Percentiles rank a stretch among this genome's conserved stretches.
Conservation (phyloP, 2,113 vertebrate genomes). For the Vicugna pacos region DNA sequence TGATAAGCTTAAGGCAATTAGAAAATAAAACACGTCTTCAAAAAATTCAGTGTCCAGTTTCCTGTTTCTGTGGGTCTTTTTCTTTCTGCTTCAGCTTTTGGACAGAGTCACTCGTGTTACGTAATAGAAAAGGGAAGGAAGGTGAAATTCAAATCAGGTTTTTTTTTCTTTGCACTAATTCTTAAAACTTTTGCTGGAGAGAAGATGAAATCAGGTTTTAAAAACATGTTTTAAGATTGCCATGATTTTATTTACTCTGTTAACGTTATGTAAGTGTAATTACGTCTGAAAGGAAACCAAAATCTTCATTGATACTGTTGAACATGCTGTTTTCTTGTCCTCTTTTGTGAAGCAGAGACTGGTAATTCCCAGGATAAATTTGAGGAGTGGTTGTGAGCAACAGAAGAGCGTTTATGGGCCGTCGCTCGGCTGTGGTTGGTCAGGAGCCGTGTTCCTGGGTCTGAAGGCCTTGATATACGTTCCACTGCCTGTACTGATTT, state of each 20-base stretch:
- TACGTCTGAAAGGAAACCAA: conserved; percentile 31
- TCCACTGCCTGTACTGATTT: not conserved
- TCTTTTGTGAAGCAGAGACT: not conserved
- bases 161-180: conserved; percentile 18
- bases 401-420: not conserved
- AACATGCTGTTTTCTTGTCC: not conserved
- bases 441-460: not conserved
- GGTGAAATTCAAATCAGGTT: not conserved
- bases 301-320: not conserved
- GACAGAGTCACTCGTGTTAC: not conserved
- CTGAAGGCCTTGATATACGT: not conserved
- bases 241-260: conserved; percentile 6
- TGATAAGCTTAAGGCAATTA: not conserved
- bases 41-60: conserved; percentile 41
- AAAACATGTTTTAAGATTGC: conserved; percentile 45
- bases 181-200: not conserved
- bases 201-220: conserved; percentile 17
- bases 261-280: not conserved
- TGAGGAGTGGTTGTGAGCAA: not conserved
- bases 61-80: not conserved
- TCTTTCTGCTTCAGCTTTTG: not conserved
- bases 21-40: conserved; percentile 41
- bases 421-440: not conserved
- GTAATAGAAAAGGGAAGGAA: not conserved
- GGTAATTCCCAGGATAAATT: not conserved